Percentiles rank a stretch among this genome's conserved stretches.
Evolutionary conservation across 2,113 vertebrate genomes (phyloP).

Genomic region (Menura novaehollandiae): DNA sequence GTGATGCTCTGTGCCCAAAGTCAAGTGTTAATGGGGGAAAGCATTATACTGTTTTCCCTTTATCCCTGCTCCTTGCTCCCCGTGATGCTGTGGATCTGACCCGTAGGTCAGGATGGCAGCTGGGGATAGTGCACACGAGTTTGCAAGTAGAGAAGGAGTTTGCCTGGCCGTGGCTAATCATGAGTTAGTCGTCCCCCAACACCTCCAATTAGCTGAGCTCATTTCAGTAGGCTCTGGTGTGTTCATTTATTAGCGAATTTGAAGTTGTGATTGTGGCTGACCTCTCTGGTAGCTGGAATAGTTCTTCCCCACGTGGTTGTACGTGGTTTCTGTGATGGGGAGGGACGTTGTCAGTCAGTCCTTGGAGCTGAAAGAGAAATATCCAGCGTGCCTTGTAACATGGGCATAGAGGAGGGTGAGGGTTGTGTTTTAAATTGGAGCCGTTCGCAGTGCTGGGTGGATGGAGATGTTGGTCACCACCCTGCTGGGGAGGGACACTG

Average conservation of each 20-base stretch:
- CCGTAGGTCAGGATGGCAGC: not conserved
- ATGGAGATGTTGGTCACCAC: not conserved
- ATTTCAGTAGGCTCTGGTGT: not conserved
- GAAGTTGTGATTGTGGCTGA: not conserved
- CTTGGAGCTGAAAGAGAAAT: not conserved
- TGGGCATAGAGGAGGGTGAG: not conserved
- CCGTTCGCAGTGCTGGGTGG: not conserved
- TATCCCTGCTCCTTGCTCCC: not conserved
- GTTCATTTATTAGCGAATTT: not conserved
- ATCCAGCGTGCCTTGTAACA: not conserved
- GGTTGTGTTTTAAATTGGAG: not conserved
- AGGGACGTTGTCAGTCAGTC: fast-evolving
- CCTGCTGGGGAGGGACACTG: not conserved
- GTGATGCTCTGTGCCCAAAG: not conserved
- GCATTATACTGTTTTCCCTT: not conserved
- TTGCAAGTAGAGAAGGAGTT: not conserved
- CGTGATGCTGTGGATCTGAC: not conserved
- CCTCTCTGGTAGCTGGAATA: not conserved
- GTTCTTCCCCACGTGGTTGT: not conserved
- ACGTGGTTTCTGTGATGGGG: not conserved
- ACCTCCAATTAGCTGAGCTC: not conserved
- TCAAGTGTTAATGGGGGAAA: not conserved
- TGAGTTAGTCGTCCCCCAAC: not conserved
- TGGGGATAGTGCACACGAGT: not conserved
- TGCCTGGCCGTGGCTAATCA: not conserved